A percentile compares a stretch with the other conserved stretches of the same genome.
Conservation (phyloP, 2,888 invertebrate genomes). For the Trichopoda pennipes region DNA sequence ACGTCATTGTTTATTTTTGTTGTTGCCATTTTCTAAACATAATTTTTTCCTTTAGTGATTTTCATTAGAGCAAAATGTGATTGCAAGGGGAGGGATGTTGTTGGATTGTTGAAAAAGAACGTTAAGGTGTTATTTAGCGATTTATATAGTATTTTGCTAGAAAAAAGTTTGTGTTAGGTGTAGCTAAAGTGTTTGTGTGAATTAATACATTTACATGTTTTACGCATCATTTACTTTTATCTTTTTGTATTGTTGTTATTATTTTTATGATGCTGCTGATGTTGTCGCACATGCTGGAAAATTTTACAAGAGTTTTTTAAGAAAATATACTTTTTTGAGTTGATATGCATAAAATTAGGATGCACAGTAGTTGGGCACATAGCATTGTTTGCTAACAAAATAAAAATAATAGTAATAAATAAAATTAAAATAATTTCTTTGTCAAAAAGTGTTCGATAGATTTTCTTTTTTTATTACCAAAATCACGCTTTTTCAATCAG, state of each 20-base stretch:
- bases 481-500: no score
- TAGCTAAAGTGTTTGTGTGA: not conserved
- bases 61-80: constrained; percentile 52
- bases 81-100: constrained; percentile 34
- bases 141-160: constrained; percentile 24
- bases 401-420: no score
- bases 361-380: no score
- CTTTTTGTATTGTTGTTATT: constrained; percentile 60
- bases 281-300: not conserved
- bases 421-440: no score
- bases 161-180: constrained; percentile 31
- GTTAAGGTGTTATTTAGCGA: constrained; percentile 41
- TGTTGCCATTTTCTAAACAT: constrained; percentile 41
- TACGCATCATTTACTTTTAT: constrained; percentile 67
- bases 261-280: constrained; percentile 52
- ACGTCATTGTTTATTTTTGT: constrained; percentile 18
- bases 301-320: not conserved
- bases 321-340: not conserved
- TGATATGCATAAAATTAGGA: no score
- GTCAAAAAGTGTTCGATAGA: no score
- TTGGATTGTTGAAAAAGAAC: constrained; percentile 34
- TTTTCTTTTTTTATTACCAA: no score
- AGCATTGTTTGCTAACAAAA: no score
- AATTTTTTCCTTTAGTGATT: constrained; percentile 68
- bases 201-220: constrained; percentile 65